Conservation (phyloP, 2,113 vertebrate genomes). For the cattle (Bos taurus) region ARS-UCD2.0 NC_037338.1:89160501-89161000, state of each 20-base stretch:
- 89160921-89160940: not conserved
- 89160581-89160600: not conserved
- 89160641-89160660: not conserved
- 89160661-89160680: not conserved
- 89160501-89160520: not conserved
- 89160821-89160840: not conserved
- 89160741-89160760: not conserved
- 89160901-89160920: not conserved
- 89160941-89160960: not conserved
- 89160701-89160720: not conserved
- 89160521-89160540: not conserved
- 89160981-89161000: not conserved
- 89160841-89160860: not conserved
- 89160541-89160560: rapidly evolving
- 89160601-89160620: not conserved
- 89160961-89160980: no score
- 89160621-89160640: not conserved
- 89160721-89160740: not conserved
- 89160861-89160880: not conserved
- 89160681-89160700: not conserved
- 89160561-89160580: not conserved
- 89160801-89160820: not conserved
- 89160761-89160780: not conserved
- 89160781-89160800: not conserved
- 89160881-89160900: not conserved